Evolutionary conservation across 2,888 invertebrate genomes (phyloP), one percentile per base, ranked within the genome.

Genomic region (Leptarthrus brevirostris): DNA sequence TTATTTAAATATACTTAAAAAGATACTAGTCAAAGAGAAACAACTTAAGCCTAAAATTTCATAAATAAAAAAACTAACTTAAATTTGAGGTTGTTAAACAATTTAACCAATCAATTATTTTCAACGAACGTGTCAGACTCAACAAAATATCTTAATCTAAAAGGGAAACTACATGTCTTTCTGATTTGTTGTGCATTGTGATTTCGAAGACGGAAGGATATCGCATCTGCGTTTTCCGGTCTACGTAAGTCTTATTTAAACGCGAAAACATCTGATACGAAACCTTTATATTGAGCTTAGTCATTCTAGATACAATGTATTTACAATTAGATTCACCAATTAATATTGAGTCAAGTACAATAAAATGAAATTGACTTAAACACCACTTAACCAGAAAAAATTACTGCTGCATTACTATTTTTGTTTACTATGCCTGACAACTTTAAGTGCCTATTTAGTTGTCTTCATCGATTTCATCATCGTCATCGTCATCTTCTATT

Each of bases 401-500:
- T 44, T 64, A n/a, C 24, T 64, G 44, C 64, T 18, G 47, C 44
- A 64, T 16, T 30, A 30, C 8, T 30, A 8, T 30, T 30, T 5
- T 8, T 30, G 30, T 30, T 30, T 30, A 8, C 30, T 30, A 30
- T 22, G 34, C 20, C 34, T 0, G 61, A 20, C 1, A 3, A 30
- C 30, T 5, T 5, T 30, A 30, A 30, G 4, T 30, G 30, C 30
- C 3, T 54, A 16, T 24, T 52, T 74, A 70, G 22, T 74, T 73
- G 53, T 74, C 69, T 6, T 74, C 69, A 8, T 71, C 71, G 34
- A 75, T 74, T 18, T 75, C 74, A 40, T 74, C 70, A 70, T 75
- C 75, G 53, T 76, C 75, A 53, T 77, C 77, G 12, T 76, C 75
- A 36, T 76, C 76, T 5, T 75, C 74, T 44, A 75, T 66, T 10